Conservation (phyloP, 2,888 invertebrate genomes). For the Cyclophora punctaria region DNA sequence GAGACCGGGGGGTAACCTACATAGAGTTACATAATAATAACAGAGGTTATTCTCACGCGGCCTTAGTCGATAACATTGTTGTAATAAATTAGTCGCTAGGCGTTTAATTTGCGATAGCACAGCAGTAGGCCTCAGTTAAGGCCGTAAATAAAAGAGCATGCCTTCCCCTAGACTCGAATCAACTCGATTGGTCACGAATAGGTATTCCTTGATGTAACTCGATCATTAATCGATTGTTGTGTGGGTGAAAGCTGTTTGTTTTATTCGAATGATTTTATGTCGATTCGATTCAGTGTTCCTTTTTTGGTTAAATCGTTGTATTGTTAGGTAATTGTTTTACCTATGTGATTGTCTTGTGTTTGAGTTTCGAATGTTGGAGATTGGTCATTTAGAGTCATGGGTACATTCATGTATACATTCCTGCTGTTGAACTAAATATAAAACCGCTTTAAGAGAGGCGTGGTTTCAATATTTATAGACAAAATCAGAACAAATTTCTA, state of each 20-base stretch:
- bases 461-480: too few relatives aligned
- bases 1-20: neutral
- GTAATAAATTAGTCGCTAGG: conserved; percentile 16
- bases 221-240: conserved; percentile 2
- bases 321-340: too few relatives aligned
- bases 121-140: conserved; percentile 7
- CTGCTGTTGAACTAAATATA: too few relatives aligned
- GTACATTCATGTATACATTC: too few relatives aligned
- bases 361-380: too few relatives aligned
- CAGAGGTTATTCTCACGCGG: conserved; percentile 13
- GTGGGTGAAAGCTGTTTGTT: conserved; percentile 1
- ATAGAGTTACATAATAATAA: conserved; percentile 4
- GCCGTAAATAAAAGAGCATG: conserved; percentile 10
- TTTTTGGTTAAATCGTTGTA: too few relatives aligned
- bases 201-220: conserved; percentile 4
- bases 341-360: too few relatives aligned
- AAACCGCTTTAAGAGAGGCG: too few relatives aligned
- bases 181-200: conserved; percentile 3
- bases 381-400: too few relatives aligned
- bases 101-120: conserved; percentile 21
- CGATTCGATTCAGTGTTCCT: too few relatives aligned
- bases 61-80: conserved; percentile 7
- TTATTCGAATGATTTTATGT: too few relatives aligned
- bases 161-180: neutral
- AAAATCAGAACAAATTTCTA: too few relatives aligned